Conservation (phyloP, 2,113 vertebrate species). For the Megaceryle torquata region DNA sequence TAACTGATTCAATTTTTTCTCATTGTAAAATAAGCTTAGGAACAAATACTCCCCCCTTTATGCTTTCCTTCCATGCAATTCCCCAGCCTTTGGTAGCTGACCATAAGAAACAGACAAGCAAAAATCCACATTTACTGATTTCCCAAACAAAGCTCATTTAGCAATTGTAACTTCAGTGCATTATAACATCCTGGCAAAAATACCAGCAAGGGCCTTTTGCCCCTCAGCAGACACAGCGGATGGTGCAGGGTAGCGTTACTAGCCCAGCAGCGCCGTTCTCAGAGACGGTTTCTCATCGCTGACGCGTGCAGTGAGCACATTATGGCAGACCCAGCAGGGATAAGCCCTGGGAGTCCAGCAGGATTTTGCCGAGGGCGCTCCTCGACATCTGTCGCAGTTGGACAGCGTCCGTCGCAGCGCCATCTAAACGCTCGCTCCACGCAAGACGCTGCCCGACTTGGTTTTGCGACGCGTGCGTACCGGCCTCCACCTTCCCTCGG, state of each 20-base stretch:
- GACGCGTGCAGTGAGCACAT: not conserved
- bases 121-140: not conserved
- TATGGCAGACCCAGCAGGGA: not conserved
- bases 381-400: not conserved
- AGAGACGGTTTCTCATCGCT: not conserved
- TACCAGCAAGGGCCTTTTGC: not conserved
- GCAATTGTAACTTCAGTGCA: not conserved
- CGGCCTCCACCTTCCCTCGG: rapidly evolving
- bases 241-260: not conserved
- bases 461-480: rapidly evolving
- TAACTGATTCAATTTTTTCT: not conserved
- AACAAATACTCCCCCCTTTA: not conserved
- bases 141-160: not conserved
- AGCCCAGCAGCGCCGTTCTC: not conserved
- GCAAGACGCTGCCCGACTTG: not conserved
- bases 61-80: not conserved
- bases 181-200: not conserved
- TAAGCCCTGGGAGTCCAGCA: not conserved
- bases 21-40: not conserved
- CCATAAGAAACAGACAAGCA: not conserved
- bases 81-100: not conserved
- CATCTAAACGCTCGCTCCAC: too few relatives aligned
- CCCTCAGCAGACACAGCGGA: not conserved
- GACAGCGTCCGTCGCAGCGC: not conserved
- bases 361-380: not conserved